Evolutionary conservation across 2,797 vertebrate species (phyloP).

Genomic region (Lepidocolaptes lacrymiger): DNA sequence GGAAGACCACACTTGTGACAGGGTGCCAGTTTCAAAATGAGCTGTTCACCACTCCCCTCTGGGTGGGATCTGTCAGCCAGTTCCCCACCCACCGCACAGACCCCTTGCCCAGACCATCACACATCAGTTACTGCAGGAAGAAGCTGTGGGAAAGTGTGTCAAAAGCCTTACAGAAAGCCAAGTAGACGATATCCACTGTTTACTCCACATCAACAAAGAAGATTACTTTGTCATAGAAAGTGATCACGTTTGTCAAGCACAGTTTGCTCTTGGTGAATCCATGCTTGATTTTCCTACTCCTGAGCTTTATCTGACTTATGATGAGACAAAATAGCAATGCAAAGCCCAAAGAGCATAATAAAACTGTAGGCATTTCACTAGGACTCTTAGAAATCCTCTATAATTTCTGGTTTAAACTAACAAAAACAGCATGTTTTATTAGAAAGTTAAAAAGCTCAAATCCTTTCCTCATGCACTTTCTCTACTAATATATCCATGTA

Average conservation of each 20-base stretch:
- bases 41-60: not conserved
- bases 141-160: not conserved
- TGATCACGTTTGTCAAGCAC: not conserved
- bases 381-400: not conserved
- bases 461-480: not conserved
- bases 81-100: not conserved
- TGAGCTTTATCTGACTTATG: not conserved
- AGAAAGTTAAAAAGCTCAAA: not conserved
- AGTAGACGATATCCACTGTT: not conserved
- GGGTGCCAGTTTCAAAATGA: not conserved
- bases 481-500: not conserved
- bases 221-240: not conserved
- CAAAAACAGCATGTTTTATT: not conserved
- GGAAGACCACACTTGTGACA: not conserved
- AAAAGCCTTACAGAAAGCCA: not conserved
- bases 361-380: not conserved
- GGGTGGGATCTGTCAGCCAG: not conserved
- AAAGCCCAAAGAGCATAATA: not conserved
- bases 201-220: not conserved
- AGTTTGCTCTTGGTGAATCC: not conserved
- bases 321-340: not conserved
- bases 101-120: not conserved
- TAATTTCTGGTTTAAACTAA: not conserved
- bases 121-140: not conserved
- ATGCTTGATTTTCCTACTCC: not conserved